Evolutionary conservation across 1,140 invertebrate genomes (phyloP), one percentile per base, ranked within the genome.

Genomic region (Lutraria rhynchaena): DNA sequence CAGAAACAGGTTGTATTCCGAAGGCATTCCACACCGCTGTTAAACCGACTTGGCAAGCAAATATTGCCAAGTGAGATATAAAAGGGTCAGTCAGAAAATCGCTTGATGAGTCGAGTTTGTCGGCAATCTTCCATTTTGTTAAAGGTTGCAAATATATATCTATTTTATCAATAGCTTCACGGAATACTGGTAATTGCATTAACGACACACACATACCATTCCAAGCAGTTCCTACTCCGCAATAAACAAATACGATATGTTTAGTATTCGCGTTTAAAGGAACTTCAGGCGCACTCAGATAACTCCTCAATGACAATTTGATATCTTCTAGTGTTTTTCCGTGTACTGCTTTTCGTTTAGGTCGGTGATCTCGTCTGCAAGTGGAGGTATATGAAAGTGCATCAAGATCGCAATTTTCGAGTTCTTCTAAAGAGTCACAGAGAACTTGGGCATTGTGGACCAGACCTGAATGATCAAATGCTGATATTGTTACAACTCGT

Each of bases 1-100:
- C 75, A 29, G 65, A 69, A 57, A 85, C 73, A 22, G 88, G 84
- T 22, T 11, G 35, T 9, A 90, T 81, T 2, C 88, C 88, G 11
- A 63, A 69, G 27, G 60, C 41, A 31, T 74, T 65, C 88, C 88
- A 90, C n/a, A 89, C 17, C 13, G 58, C 46, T 0, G 67, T 74
- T 1, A 89, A 67, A 5, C 58, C 88, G n/a, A 90, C 81, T 73
- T 90, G 88, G 58, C 83, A 87, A 22, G 87, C 83, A 81, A 89
- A 89, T 46, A 88, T 88, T 9, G 85, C 70, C 19, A 89, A 37
- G 61, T 87, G 88, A n/a, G 74, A 70, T 24, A 84, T 67, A 13
- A 85, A 60, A 0, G 89, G 86, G 33, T 89, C 85, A 1, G 65
- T 33, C 1, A 86, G 22, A 22, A 85, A 53, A 27, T 65, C 31